Evolutionary conservation across 2,113 vertebrate species (phyloP).

Genomic region (Oncorhynchus kisutch): DNA sequence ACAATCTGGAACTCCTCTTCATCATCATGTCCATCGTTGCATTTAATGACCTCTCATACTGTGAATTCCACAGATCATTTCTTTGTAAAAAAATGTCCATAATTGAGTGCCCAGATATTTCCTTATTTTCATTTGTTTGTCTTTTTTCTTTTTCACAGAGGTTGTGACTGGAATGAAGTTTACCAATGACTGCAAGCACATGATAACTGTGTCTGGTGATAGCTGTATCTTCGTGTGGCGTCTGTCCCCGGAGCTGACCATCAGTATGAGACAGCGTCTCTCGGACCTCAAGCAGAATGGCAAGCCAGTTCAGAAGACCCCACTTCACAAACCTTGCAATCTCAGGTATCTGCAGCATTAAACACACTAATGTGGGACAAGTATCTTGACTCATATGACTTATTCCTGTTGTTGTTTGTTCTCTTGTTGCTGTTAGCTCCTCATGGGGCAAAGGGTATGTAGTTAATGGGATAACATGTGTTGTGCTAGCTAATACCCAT

Average conservation of each 20-base stretch:
- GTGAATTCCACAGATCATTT: too few species aligned
- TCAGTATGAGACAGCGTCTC: slow-evolving; percentile 91
- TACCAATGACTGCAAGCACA: slow-evolving; percentile 94
- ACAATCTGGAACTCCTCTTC: background rate
- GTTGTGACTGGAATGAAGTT: slow-evolving; percentile 97
- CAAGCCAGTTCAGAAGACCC: slow-evolving; percentile 72
- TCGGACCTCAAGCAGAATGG: slow-evolving; percentile 79
- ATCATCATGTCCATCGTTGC: background rate
- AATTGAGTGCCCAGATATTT: too few species aligned
- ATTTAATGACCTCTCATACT: background rate
- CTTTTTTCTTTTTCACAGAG: slow-evolving; percentile 72
- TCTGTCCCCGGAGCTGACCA: slow-evolving; percentile 92
- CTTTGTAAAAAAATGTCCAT: too few species aligned
- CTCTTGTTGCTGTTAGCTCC: too few species aligned
- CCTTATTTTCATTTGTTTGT: background rate
- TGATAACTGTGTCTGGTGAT: slow-evolving; percentile 95
- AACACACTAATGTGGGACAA: too few species aligned
- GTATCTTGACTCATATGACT: too few species aligned
- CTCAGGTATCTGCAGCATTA: slow-evolving; percentile 56
- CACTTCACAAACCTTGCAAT: slow-evolving; percentile 64
- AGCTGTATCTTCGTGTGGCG: slow-evolving; percentile 98
- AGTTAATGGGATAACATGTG: too few species aligned
- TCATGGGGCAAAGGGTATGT: too few species aligned
- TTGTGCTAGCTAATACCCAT: too few species aligned
- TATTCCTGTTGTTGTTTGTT: too few species aligned